A percentile compares a stretch with the other conserved stretches of the same genome.
These are phyloP conservation scores for Danio choprae DNA, from an alignment of 2,797 vertebrate species.

Conservation along the genomic window DNA sequence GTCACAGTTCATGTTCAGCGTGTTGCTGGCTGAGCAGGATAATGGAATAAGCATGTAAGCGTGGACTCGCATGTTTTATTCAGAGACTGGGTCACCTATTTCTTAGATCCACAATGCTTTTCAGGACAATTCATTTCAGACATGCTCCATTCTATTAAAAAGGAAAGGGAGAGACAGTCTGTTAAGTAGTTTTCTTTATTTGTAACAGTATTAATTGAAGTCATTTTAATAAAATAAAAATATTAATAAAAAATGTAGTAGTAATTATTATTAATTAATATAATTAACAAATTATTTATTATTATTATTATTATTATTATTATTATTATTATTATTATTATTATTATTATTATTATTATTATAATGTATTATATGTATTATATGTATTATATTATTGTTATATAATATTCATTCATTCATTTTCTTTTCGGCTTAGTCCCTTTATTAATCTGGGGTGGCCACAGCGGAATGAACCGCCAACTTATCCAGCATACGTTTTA, in stretches of 20 bases:
- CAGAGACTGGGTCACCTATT: not conserved
- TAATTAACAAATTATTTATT: not conserved
- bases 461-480: too few species aligned
- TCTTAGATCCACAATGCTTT: constrained; percentile 11
- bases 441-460: too few species aligned
- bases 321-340: not conserved
- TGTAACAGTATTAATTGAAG: too few species aligned
- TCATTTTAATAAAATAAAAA: too few species aligned
- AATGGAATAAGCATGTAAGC: constrained; percentile 45
- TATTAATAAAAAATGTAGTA: too few species aligned
- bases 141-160: not conserved
- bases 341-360: too few species aligned
- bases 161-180: not conserved
- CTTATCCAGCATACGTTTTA: too few species aligned
- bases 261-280: not conserved
- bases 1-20: constrained; percentile 13
- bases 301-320: not conserved
- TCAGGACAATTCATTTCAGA: constrained; percentile 5
- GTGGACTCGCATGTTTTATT: constrained; percentile 39
- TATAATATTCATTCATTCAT: too few species aligned
- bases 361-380: too few species aligned
- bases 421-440: too few species aligned
- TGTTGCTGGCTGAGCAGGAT: constrained; percentile 22
- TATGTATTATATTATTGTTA: too few species aligned
- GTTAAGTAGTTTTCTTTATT: too few species aligned